phyloP scores from a whole-genome alignment of 2,888 invertebrate genomes.

The Polyommatus icarus region DNA sequence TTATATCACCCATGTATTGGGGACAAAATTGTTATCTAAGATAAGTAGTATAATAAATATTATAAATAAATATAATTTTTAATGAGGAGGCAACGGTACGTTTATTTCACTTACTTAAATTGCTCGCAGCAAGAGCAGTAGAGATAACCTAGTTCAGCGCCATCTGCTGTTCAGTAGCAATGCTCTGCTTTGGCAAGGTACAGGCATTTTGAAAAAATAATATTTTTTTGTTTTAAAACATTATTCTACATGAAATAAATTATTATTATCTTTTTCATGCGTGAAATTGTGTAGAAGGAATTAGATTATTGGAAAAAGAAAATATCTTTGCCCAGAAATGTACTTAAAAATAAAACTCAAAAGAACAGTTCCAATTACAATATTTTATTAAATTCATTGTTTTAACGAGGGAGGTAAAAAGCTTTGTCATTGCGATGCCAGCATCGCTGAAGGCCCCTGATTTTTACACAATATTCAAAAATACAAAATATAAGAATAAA shows the following conservation, averaged over 20 bases:
- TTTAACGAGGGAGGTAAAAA: slow-evolving; percentile 79
- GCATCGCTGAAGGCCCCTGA: slow-evolving; percentile 59
- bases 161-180: slow-evolving; percentile 56
- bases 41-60: neutral
- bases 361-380: slow-evolving; percentile 50
- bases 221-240: no score
- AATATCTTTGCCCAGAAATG: neutral
- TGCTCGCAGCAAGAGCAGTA: no score
- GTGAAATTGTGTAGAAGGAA: no score
- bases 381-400: slow-evolving; percentile 79
- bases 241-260: no score
- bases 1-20: neutral
- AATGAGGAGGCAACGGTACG: no score
- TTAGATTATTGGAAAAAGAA: neutral
- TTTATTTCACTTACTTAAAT: no score
- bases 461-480: neutral
- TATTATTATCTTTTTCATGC: no score
- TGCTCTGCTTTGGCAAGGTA: no score
- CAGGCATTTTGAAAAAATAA: no score
- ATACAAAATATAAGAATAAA: neutral
- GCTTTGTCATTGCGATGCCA: slow-evolving; percentile 75
- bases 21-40: neutral
- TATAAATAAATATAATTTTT: no score
- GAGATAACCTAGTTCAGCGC: slow-evolving; percentile 43
- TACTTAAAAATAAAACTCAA: slow-evolving; percentile 58